Percentiles rank a stretch among this genome's conserved stretches.
Conservation (phyloP, 2,888 invertebrate genomes). For the Deilephila elpenor region DNA sequence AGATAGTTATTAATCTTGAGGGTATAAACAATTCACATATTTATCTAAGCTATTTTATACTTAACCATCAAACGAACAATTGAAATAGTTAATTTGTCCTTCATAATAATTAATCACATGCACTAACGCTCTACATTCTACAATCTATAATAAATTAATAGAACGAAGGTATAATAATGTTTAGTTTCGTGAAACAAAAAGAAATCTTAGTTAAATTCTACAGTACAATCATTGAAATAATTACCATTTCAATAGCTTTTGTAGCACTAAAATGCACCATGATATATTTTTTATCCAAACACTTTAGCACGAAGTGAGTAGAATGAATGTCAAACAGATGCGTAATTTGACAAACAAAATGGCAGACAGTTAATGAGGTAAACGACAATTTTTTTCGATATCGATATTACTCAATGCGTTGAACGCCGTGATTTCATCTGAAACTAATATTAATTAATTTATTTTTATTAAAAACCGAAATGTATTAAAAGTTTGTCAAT, state of each 20-base stretch:
- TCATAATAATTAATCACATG: conserved; percentile 8
- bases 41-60: not conserved
- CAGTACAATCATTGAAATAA: not conserved
- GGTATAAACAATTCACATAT: not conserved
- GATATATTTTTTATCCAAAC: not conserved
- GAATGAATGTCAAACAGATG: not conserved
- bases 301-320: not conserved
- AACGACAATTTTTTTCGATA: no score
- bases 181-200: no score
- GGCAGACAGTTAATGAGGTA: not conserved
- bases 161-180: not conserved
- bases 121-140: not conserved
- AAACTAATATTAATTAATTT: no score
- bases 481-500: no score
- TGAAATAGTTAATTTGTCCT: conserved; percentile 5
- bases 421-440: no score
- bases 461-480: no score
- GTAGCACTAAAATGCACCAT: conserved; percentile 24
- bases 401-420: no score
- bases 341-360: conserved; percentile 1
- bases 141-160: not conserved
- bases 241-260: conserved; percentile 25
- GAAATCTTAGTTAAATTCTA: no score
- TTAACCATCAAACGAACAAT: not conserved
- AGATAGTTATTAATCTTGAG: not conserved